phyloP scores from a whole-genome alignment of 1,140 invertebrate species.

The Drosophila albomicans region DNA sequence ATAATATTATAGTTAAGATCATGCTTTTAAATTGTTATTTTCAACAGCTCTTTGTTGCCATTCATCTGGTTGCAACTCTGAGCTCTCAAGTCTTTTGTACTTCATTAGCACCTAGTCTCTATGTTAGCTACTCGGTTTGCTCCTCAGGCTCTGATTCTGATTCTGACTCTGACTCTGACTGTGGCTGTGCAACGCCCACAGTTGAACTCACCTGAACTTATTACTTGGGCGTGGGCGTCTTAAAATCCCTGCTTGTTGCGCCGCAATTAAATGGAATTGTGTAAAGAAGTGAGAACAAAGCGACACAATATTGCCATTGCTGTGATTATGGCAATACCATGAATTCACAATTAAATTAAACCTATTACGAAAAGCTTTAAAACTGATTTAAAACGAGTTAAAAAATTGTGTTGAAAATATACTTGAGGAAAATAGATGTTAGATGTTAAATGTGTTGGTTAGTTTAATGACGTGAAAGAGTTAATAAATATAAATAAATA shows the following conservation, averaged over 20 bases:
- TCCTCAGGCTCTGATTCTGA: no score
- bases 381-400: background rate
- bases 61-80: no score
- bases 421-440: no score
- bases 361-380: background rate
- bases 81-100: background rate
- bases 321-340: background rate
- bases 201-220: background rate
- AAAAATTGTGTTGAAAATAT: no score
- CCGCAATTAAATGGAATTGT: slow-evolving; percentile 9
- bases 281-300: background rate
- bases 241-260: background rate
- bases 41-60: no score
- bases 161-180: no score
- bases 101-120: background rate
- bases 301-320: background rate
- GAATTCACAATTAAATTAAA: background rate
- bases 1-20: no score
- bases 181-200: background rate
- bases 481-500: no score
- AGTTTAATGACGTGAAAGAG: no score
- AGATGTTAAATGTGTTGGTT: no score
- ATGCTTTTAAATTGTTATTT: no score
- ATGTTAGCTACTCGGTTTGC: no score
- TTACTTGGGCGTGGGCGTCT: slow-evolving; percentile 7